phyloP scores from a whole-genome alignment of 2,113 vertebrate species.

The Microcebus murinus region DNA sequence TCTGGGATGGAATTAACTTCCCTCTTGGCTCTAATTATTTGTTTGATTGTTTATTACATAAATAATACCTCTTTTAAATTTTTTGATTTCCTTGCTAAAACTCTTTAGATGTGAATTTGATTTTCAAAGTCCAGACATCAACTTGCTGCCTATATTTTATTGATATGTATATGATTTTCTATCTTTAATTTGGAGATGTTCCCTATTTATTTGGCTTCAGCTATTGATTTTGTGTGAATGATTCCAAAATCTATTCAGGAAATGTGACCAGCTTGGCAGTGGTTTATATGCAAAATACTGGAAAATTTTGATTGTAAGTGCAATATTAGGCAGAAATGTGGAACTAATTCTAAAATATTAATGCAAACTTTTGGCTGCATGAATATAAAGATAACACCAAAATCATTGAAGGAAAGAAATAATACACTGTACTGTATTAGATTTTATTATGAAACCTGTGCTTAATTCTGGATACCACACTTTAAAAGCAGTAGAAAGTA shows the following conservation, averaged over 20 bases:
- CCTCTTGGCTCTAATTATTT: background rate
- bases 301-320: background rate
- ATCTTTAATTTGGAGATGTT: background rate
- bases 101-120: background rate
- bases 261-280: background rate
- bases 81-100: background rate
- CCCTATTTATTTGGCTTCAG: background rate
- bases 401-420: background rate
- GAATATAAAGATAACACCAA: background rate
- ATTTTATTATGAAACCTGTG: background rate
- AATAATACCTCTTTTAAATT: background rate
- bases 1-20: background rate
- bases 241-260: background rate
- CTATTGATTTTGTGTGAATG: background rate
- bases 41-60: background rate
- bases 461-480: background rate
- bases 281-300: background rate
- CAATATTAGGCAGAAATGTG: background rate
- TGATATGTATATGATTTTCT: background rate
- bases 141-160: background rate
- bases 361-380: background rate
- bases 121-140: background rate
- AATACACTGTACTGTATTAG: background rate
- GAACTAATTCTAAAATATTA: conserved; percentile 26
- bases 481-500: background rate